These are phyloP conservation scores for Gambelia wislizenii DNA, from an alignment of 2,797 vertebrate genomes.

Conservation along the genomic window DNA sequence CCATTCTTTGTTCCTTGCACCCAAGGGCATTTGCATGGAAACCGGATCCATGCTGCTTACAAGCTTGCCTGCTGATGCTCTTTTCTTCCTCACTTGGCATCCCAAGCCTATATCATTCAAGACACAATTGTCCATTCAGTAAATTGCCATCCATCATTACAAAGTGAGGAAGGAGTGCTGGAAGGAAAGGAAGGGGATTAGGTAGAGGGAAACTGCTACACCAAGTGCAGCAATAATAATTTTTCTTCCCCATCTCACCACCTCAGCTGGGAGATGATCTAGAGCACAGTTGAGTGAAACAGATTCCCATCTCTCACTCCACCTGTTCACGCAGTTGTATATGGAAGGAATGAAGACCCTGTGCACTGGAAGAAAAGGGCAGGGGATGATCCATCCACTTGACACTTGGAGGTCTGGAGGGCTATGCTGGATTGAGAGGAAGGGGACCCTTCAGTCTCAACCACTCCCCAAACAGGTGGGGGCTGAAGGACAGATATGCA, in stretches of 20 bases:
- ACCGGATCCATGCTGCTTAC: background rate
- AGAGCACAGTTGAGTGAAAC: background rate
- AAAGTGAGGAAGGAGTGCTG: background rate
- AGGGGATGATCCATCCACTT: background rate
- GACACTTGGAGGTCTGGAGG: background rate
- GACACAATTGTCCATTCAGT: constrained; percentile 12
- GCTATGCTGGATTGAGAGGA: too few relatives aligned
- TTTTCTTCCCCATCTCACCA: background rate
- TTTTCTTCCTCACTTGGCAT: constrained; percentile 23
- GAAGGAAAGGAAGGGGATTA: background rate
- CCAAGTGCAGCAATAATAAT: background rate
- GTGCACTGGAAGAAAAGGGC: background rate
- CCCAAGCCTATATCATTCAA: background rate
- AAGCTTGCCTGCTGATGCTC: constrained; percentile 6
- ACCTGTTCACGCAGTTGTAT: background rate
- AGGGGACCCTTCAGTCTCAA: background rate
- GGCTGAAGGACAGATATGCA: background rate
- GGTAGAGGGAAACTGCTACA: background rate
- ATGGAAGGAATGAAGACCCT: background rate
- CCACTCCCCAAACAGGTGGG: background rate
- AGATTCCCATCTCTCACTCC: background rate
- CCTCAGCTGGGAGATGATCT: background rate
- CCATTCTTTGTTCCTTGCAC: constrained; percentile 3
- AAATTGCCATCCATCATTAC: background rate
- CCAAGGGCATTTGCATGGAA: constrained; percentile 15